These are phyloP conservation scores for Drosophila kurseongensis DNA, from an alignment of 1,140 invertebrate species.

Conservation along the genomic window DNA sequence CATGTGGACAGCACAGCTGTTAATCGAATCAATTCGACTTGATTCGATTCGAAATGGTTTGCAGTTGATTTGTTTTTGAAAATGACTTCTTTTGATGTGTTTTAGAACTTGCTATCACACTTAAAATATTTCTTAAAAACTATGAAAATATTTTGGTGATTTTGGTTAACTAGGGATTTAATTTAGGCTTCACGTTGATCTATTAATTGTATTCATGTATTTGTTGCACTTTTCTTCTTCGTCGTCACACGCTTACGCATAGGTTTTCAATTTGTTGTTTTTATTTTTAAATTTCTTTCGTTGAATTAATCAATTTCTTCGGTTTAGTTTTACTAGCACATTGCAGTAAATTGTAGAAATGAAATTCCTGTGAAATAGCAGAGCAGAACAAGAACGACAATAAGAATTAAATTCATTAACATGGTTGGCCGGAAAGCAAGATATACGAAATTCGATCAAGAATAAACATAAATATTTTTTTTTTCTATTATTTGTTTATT, in stretches of 20 bases:
- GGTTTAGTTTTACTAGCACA: constrained; percentile 64
- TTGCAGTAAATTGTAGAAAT: constrained; percentile 76
- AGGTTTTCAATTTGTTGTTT: constrained; percentile 25
- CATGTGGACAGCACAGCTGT: constrained; percentile 48
- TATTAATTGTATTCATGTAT: constrained; percentile 40
- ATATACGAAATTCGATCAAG: constrained; percentile 9
- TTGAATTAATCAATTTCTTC: constrained; percentile 64
- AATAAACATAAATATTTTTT: constrained; percentile 36
- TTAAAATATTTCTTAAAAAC: constrained; percentile 43
- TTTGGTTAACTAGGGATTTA: constrained; percentile 67
- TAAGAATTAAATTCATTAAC: constrained; percentile 22
- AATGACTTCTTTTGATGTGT: constrained; percentile 7
- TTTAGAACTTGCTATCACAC: constrained; percentile 13
- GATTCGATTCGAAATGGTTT: constrained; percentile 4
- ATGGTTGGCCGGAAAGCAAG: neutral
- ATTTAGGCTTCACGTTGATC: constrained; percentile 35
- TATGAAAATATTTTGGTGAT: constrained; percentile 46
- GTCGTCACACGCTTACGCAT: constrained; percentile 28
- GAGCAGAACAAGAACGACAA: constrained; percentile 7
- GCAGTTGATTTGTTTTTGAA: constrained; percentile 11
- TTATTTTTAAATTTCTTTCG: constrained; percentile 44
- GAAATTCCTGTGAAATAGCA: constrained; percentile 61
- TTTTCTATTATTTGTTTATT: constrained; percentile 33
- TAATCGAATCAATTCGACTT: constrained; percentile 22
- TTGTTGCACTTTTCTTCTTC: constrained; percentile 47